Percentiles rank a stretch among this genome's conserved stretches.
These are phyloP conservation scores for Bombus vancouverensis DNA, from an alignment of 1,140 invertebrate genomes.

Conservation along the genomic window DNA sequence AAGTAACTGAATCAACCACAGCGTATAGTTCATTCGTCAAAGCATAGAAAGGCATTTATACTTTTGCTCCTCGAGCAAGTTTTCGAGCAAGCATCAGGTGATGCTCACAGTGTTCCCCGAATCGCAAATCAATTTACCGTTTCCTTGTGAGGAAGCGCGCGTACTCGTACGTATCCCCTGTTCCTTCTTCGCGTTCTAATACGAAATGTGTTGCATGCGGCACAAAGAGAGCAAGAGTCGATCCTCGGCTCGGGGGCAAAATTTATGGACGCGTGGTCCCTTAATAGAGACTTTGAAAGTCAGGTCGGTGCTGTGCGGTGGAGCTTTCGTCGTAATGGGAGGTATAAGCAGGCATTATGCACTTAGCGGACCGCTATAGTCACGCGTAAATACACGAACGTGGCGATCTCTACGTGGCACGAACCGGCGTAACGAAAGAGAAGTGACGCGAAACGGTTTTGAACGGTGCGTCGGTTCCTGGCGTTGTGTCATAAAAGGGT, in stretches of 20 bases:
- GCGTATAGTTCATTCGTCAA: background rate
- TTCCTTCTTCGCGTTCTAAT: background rate
- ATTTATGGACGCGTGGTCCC: conserved; percentile 41
- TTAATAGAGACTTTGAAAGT: conserved; percentile 57
- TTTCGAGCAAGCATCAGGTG: background rate
- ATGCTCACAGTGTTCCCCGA: background rate
- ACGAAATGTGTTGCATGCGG: background rate
- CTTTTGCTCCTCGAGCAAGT: background rate
- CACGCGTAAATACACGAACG: conserved; percentile 33
- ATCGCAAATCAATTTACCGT: background rate
- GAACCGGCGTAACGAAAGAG: conserved; percentile 37
- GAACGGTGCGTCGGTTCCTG: background rate
- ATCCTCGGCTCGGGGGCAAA: conserved; percentile 2
- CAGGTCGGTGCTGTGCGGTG: background rate
- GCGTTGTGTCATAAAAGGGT: conserved; percentile 68
- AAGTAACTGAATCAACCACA: background rate
- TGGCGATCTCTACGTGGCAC: background rate
- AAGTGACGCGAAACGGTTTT: conserved; percentile 31
- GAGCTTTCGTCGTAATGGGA: conserved; percentile 20
- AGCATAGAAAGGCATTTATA: background rate
- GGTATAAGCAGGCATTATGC: conserved; percentile 24
- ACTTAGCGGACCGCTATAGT: conserved; percentile 13
- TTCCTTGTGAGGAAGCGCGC: background rate
- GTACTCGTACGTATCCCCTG: background rate
- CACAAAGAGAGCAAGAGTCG: conserved; percentile 4